Evolutionary conservation across 2,888 invertebrate species (phyloP), one percentile per base, ranked within the genome.

Genomic region (Drosophila mettleri): DNA sequence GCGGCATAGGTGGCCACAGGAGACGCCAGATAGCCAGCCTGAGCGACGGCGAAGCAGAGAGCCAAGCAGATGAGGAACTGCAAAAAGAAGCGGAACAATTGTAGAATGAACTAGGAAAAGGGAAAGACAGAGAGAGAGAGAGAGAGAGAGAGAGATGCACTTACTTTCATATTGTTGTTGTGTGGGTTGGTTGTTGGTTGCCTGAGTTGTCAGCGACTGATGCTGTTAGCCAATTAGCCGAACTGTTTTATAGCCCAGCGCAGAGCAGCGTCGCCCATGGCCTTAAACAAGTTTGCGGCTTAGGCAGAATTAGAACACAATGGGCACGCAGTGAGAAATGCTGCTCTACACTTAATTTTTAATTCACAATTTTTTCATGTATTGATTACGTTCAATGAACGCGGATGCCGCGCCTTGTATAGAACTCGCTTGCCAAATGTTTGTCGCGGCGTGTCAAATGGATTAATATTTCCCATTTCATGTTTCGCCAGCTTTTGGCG

Each of bases 21-120:
- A 1, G 79, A 66, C 4, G 82, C 82, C 58, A 90, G 54, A 58
- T 69, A 71, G 41, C 90, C 86, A 58, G 90, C 90, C 74, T 90
- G 88, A 52, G 89, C 90, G 61, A 65, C 89, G 76, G 89, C 90
- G 52, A 90, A 54, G 77, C 83, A 89, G 58, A 90, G 79, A 69
- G 88, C 80, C 70, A 90, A 88, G 78, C 89, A 90, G 76, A 90
- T 78, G 69, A 90, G 72, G 88, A 90, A 89, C 90, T 90, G 54
- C 10, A 64, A 43, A 7, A 7, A 38, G 33, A 2, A 1, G 0
- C 0, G 24, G 9, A 36, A 27, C 9, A 34, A 67, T 85, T 68
- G 58, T 20, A 18, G 16, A 34, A 0, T 31, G 10, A 18, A 34
- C 12, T 29, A n/a, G n/a, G n/a, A n/a, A n/a, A n/a, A n/a, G n/a